phyloP scores from a whole-genome alignment of 2,113 vertebrate genomes.

The Etia nguti region DNA sequence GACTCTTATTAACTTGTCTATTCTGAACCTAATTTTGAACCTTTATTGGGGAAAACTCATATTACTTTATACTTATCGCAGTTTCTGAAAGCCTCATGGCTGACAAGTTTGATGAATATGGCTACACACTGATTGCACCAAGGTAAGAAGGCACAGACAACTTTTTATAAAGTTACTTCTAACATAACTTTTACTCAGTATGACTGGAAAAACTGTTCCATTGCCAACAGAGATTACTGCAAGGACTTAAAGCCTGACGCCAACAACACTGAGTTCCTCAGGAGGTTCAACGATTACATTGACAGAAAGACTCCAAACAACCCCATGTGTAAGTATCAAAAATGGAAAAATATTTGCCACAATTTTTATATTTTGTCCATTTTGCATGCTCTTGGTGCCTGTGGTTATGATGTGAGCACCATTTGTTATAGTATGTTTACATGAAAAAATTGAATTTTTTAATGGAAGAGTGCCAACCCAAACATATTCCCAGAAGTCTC shows the following conservation, averaged over 20 bases:
- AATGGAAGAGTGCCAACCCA: constrained; percentile 25
- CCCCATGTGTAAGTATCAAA: constrained; percentile 82
- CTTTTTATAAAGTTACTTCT: background rate
- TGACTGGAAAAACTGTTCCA: background rate
- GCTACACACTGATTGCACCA: constrained; percentile 88
- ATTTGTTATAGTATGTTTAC: background rate
- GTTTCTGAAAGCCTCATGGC: constrained; percentile 86
- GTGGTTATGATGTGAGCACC: background rate
- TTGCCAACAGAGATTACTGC: constrained; percentile 85
- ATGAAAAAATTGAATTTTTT: background rate
- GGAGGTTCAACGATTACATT: constrained; percentile 88
- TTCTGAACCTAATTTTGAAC: background rate
- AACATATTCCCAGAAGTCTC: constrained; percentile 38
- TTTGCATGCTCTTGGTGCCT: background rate
- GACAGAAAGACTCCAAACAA: constrained; percentile 85
- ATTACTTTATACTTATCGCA: constrained; percentile 61
- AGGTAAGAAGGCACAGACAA: constrained; percentile 74
- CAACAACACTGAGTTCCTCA: constrained; percentile 90
- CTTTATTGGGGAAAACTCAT: background rate
- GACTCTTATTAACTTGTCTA: background rate
- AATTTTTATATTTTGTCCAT: background rate
- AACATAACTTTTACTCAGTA: background rate
- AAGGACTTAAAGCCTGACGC: constrained; percentile 80
- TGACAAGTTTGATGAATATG: constrained; percentile 86
- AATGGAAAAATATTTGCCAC: background rate